Base-by-base conservation (phyloP, 2,888 invertebrate genomes). In the Byasa hedistus region DNA sequence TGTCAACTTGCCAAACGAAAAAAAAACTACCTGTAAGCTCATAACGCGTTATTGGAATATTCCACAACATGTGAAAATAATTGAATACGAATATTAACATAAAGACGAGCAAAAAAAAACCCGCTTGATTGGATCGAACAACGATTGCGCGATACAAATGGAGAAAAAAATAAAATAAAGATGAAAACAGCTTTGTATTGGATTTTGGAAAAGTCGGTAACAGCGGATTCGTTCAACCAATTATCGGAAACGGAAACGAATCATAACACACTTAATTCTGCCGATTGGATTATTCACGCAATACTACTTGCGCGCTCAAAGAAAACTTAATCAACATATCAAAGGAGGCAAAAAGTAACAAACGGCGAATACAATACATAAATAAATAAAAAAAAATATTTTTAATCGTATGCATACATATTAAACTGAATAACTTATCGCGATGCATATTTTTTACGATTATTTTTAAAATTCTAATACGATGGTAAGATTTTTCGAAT, bases 241-340 rank as follows among this genome's bases (percentile, higher is more conserved):
- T 66, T 62, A 64, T 23, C 62, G 57, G 57, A 52, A 57, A 57
- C 21, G 54, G 58, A 66, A 62, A 58, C 66, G 54, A 66, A 62
- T 44, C 57, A 57, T 48, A n/a, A n/a, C n/a, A 58, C 27, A 58
- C 58, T 62, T 58, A 65, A 54, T 44, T 27, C 44, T 48, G 5
- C 58, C 54, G 62, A 66, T 66, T 61, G 61, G 52, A 10, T 52
- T 22, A 24, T 23, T 24, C 27, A 1, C 60, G 22, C 5, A 62
- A 54, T 62, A 44, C 36, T 62, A 57, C 56, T 62, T 56, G 52
- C 44, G 55, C 36, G 7, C 55, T 54, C 56, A 56, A 56, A 56
- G 48, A 10, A 27, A 62, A n/a, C 44, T 12, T 57, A 62, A 62
- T 62, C 56, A 62, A 56, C 19, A 56, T 52, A 52, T 52, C 1